Evolutionary conservation across 2,888 invertebrate species (phyloP).

Genomic region (Apotomis capreana): DNA sequence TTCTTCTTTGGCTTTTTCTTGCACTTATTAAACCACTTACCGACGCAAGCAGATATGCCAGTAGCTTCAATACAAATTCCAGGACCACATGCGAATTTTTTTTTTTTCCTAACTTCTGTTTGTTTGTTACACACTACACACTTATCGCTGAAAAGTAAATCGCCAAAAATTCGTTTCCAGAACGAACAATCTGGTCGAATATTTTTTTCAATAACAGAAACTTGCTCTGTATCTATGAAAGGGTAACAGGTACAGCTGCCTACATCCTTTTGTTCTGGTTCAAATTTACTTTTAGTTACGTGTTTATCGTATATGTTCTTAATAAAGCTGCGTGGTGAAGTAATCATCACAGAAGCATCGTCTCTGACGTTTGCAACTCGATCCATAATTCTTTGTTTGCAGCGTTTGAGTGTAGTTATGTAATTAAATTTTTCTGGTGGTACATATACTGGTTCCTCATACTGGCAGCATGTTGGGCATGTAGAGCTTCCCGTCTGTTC

Average conservation of each 20-base stretch:
- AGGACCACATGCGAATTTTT: conserved; percentile 6
- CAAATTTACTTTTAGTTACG: too few relatives aligned
- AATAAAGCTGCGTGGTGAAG: conserved; percentile 1
- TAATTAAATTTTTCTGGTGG: background rate
- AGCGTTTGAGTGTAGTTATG: background rate
- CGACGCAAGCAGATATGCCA: background rate
- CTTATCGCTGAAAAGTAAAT: conserved; percentile 6
- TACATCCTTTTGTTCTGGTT: background rate
- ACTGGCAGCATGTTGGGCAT: background rate
- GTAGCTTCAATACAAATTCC: background rate
- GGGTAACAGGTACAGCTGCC: conserved; percentile 19
- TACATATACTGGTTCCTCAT: background rate
- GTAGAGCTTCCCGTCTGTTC: background rate
- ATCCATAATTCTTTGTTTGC: conserved; percentile 12
- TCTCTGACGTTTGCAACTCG: background rate
- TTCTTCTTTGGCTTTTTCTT: background rate
- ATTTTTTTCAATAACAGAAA: conserved; percentile 20
- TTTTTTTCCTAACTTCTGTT: background rate
- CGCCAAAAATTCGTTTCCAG: conserved; percentile 4
- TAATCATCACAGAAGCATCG: background rate
- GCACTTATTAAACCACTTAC: background rate
- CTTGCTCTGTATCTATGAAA: conserved; percentile 14
- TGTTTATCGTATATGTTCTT: conserved; percentile 5
- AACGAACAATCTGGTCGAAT: conserved; percentile 6
- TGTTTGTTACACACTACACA: conserved; percentile 20